phyloP scores from a whole-genome alignment of 2,888 invertebrate species.

The Parnassius smintheus region DNA sequence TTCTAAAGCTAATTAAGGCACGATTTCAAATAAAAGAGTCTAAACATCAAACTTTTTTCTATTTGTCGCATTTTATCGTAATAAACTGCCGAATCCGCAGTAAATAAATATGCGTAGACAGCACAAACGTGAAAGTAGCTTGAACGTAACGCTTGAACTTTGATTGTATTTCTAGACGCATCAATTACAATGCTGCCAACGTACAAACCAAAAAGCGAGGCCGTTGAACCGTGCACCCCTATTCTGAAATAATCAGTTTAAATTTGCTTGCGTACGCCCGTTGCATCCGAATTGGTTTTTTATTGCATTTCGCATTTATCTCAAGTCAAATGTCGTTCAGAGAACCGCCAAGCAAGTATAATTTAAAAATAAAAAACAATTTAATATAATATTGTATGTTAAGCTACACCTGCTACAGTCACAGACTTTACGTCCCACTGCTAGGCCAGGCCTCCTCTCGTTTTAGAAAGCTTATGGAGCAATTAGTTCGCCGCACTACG shows the following conservation, averaged over 20 bases:
- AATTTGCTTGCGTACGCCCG: constrained; percentile 27
- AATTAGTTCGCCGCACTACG: too few species aligned
- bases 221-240: constrained; percentile 53
- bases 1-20: too few species aligned
- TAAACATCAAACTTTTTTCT: too few species aligned
- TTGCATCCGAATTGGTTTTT: constrained; percentile 22
- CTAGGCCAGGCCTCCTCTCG: too few species aligned
- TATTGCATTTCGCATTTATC: constrained; percentile 21
- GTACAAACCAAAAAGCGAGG: constrained; percentile 47
- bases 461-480: too few species aligned
- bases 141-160: constrained; percentile 30
- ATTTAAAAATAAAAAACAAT: too few species aligned
- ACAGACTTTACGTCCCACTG: too few species aligned
- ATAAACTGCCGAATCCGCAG: too few species aligned
- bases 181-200: constrained; percentile 46
- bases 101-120: constrained; percentile 14
- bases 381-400: too few species aligned
- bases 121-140: constrained; percentile 27
- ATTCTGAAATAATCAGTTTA: constrained; percentile 44
- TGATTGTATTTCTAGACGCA: constrained; percentile 45
- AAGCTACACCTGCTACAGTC: too few species aligned
- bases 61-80: too few species aligned
- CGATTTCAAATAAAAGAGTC: too few species aligned
- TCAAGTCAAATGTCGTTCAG: constrained; percentile 6
- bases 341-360: neutral